Base-by-base conservation (phyloP, 2,113 vertebrate species). In the Mesocricetus auratus region DNA sequence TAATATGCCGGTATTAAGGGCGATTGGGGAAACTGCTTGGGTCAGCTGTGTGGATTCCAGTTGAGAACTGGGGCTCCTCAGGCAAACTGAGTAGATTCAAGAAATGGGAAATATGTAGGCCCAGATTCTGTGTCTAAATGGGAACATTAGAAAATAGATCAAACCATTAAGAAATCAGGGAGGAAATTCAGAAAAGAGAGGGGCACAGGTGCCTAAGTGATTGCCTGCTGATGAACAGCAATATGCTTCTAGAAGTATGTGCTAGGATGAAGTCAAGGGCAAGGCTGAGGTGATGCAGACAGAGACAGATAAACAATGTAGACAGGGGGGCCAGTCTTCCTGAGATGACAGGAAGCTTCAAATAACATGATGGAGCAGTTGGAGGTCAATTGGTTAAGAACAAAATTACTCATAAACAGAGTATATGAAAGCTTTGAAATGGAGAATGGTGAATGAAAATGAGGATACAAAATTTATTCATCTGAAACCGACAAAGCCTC, bases 331-430 rank as follows among this genome's bases (percentile, higher is more conserved):
- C 77, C 81, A 74, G 77, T 66, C 26, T 95, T 73, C 66, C 53
- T 64, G 81, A 58, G 92, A 58, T 31, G 78, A 96, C 64, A 85
- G 96, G 31, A 91, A 68, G 60, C 86, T 71, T 91, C 73, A 78
- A 58, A 45, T 12, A 39, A 50, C 36, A 15, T 39, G 86, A 91
- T 91, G 62, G 68, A 91, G 81, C 62, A 62, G 53, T 5, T 93
- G 31, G 94, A 97, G 93, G 96, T 96, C 97, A 97, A 77, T 1
- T 86, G 94, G 53, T 86, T 78, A 90, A 91, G 93, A 93, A 71
- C 24, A 69, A 89, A 95, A 94, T 75, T 96, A 95, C 53, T 97
- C 94, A 93, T 64, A 68, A 95, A 89, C 36, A 60, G 82, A 69
- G 66, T 45, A 19, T 79, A 83, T 83, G 53, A 91, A 91, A 94